Percentiles rank a stretch among this genome's conserved stretches.
phyloP scores from a whole-genome alignment of 2,888 invertebrate species.

The Arenicola marina region DNA sequence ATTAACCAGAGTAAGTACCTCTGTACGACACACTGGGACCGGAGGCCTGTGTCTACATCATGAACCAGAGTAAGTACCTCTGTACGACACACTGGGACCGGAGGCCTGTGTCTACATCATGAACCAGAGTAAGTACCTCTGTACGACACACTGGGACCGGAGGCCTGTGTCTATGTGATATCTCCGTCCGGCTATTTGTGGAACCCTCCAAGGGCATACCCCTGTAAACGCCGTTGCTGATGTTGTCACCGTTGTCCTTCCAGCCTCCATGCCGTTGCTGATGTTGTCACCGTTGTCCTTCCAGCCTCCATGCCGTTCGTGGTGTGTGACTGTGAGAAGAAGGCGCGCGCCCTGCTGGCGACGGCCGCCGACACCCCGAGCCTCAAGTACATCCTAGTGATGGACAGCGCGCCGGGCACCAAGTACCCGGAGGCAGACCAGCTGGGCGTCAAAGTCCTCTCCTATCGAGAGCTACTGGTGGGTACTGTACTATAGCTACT shows the following conservation, averaged over 20 bases:
- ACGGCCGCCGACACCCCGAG: slow-evolving; percentile 74
- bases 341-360: slow-evolving; percentile 83
- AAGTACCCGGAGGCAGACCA: slow-evolving; percentile 72
- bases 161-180: too few species aligned
- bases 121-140: too few species aligned
- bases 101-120: too few species aligned
- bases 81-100: too few species aligned
- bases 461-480: slow-evolving; percentile 82
- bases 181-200: too few species aligned
- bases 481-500: slow-evolving; percentile 2
- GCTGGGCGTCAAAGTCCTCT: slow-evolving; percentile 76
- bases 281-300: slow-evolving; percentile 66
- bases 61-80: slow-evolving; percentile 12
- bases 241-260: slow-evolving; percentile 1
- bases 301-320: slow-evolving; percentile 86
- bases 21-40: slow-evolving; percentile 85
- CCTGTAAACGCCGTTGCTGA: not conserved
- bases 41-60: slow-evolving; percentile 37
- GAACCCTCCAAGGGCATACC: not conserved
- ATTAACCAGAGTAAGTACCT: slow-evolving; percentile 76
- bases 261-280: slow-evolving; percentile 86
- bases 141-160: too few species aligned
- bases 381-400: slow-evolving; percentile 79
- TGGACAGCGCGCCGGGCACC: slow-evolving; percentile 67
- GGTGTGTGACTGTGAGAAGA: slow-evolving; percentile 87